These are phyloP conservation scores for Philereme transversata DNA, from an alignment of 2,888 invertebrate species.

Conservation along the genomic window DNA sequence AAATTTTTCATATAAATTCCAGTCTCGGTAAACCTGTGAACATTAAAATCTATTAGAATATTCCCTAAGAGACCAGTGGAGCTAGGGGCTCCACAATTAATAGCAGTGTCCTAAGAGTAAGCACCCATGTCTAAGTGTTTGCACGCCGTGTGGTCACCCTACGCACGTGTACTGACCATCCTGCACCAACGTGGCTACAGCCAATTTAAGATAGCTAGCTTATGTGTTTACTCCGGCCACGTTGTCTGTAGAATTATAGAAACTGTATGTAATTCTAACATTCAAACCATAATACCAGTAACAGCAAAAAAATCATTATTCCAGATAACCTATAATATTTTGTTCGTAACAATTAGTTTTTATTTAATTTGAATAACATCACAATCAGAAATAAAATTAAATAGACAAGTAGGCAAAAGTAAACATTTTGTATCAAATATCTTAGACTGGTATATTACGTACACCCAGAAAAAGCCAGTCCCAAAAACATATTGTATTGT, in stretches of 20 bases:
- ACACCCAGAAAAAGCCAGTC: too few species aligned
- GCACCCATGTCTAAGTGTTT: conserved; percentile 52
- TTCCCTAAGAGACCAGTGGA: conserved; percentile 11
- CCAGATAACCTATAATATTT: too few species aligned
- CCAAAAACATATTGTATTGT: too few species aligned
- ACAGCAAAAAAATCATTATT: too few species aligned
- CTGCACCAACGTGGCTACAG: conserved; percentile 30
- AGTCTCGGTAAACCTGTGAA: conserved; percentile 1
- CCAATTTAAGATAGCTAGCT: conserved; percentile 3
- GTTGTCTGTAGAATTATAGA: neutral
- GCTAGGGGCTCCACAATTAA: conserved; percentile 31
- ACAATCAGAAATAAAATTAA: too few species aligned
- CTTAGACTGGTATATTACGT: too few species aligned
- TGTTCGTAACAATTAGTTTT: too few species aligned
- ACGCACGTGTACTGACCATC: conserved; percentile 46
- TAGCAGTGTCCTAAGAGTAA: conserved; percentile 37
- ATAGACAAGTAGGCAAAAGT: too few species aligned
- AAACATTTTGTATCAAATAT: too few species aligned
- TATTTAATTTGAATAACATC: too few species aligned
- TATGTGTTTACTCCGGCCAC: neutral
- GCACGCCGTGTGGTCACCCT: conserved; percentile 48
- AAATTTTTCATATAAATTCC: neutral
- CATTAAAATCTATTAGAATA: conserved; percentile 23
- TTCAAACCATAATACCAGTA: too few species aligned
- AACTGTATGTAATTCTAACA: too few species aligned